Evolutionary conservation across 2,888 invertebrate species (phyloP), one percentile per base, ranked within the genome.

Genomic region (Parochlus steinenii): DNA sequence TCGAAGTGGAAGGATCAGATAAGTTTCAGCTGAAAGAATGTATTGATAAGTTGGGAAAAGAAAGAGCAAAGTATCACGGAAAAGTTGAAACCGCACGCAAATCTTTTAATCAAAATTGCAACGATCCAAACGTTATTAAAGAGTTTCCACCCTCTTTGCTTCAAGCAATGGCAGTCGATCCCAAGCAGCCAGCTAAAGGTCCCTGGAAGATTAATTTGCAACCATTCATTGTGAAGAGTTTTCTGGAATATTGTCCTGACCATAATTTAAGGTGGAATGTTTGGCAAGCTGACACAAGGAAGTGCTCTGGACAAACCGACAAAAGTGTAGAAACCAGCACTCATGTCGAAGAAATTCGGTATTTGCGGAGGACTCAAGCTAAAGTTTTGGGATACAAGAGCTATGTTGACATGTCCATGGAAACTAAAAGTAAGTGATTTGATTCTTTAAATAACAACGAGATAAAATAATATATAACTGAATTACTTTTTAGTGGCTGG

Each of bases 361-460:
- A 53, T 29, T 51, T 70, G 24, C 68, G 85, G 43, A 58, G 60
- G 27, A 71, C 76, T 24, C 73, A 82, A 48, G 89, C 90, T 0
- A 63, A 72, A 43, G 47, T 75, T 10, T 58, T 92, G 7, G 90
- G 92, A 0, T 93, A 72, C 53, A 65, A 77, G 41, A 72, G 69
- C 35, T 92, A 64, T 56, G 77, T 73, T 0, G 76, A 87, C 24
- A 75, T 92, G 76, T 85, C 83, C 23, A 85, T 93, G 85, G 76
- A 82, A 60, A 89, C 87, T 0, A 92, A 90, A 66, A 70, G n/a
- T n/a, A n/a, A n/a, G n/a, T n/a, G n/a, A n/a, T n/a, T n/a, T n/a
- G n/a, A n/a, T n/a, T n/a, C n/a, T n/a, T n/a, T n/a, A n/a, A n/a
- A n/a, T n/a, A n/a, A n/a, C n/a, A n/a, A n/a, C n/a, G n/a, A n/a